A percentile compares a stretch with the other conserved stretches of the same genome.
Conservation (phyloP, 1,140 invertebrate genomes). For the Camponotus vicinus region DNA sequence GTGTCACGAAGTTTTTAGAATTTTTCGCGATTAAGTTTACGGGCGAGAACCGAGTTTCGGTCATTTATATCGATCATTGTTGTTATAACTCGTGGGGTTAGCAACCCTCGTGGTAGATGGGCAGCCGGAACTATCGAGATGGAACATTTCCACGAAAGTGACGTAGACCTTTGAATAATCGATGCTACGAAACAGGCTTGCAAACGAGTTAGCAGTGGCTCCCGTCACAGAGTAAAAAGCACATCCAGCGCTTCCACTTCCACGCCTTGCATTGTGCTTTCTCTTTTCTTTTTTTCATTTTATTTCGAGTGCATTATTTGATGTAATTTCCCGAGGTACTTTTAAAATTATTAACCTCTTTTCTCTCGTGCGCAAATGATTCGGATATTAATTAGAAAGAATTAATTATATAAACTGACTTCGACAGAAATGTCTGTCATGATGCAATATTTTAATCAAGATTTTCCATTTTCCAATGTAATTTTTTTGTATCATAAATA, state of each 20-base stretch:
- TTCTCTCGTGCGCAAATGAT: not conserved
- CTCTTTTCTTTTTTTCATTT: not conserved
- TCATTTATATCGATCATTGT: slow-evolving; percentile 59
- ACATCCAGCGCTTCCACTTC: not conserved
- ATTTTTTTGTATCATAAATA: not conserved
- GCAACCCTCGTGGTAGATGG: slow-evolving; percentile 67
- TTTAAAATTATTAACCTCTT: slow-evolving; percentile 21
- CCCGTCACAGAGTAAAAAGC: slow-evolving; percentile 57
- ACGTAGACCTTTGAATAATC: slow-evolving; percentile 70
- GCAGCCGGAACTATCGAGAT: slow-evolving; percentile 68
- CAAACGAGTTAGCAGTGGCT: slow-evolving; percentile 30
- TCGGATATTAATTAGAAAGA: not conserved
- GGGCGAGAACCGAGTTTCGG: slow-evolving; percentile 18
- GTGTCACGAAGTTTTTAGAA: not conserved
- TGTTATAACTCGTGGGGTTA: slow-evolving; percentile 62
- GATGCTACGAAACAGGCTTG: slow-evolving; percentile 65
- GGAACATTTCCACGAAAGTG: slow-evolving; percentile 70
- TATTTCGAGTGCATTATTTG: slow-evolving; percentile 1
- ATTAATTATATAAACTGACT: not conserved
- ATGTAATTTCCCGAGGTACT: not conserved
- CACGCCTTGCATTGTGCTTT: slow-evolving; percentile 5
- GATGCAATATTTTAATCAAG: not conserved
- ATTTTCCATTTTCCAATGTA: not conserved
- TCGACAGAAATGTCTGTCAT: not conserved
- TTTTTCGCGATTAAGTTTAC: slow-evolving; percentile 49